phyloP scores from a whole-genome alignment of 2,797 vertebrate genomes.

The Rhadinocentrus ornatus region DNA sequence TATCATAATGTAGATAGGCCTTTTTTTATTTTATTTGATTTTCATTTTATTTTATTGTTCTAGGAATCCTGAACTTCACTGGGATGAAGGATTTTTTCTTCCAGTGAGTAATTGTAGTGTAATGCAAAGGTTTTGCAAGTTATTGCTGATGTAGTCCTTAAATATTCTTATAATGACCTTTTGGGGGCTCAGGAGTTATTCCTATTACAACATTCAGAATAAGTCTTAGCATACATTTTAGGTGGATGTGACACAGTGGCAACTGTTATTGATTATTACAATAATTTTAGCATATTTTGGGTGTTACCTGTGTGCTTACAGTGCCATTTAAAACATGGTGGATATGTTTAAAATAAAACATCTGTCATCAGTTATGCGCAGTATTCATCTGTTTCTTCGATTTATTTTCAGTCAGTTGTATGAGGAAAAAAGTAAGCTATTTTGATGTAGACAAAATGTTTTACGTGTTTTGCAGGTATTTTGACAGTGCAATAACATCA shows the following conservation, averaged over 20 bases:
- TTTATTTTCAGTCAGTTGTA: background rate
- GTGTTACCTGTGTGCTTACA: background rate
- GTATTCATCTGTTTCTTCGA: background rate
- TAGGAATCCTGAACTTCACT: no score
- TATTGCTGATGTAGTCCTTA: background rate
- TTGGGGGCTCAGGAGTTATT: background rate
- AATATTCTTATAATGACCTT: background rate
- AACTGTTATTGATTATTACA: background rate
- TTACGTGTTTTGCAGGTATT: conserved; percentile 1
- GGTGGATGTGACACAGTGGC: background rate
- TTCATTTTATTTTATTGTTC: no score
- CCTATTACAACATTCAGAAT: background rate
- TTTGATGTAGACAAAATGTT: conserved; percentile 22
- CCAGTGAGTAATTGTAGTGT: background rate
- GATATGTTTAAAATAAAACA: background rate
- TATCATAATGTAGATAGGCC: no score
- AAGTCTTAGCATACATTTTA: background rate
- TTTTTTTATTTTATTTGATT: no score
- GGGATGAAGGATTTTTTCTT: no score
- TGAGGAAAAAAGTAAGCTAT: conserved; percentile 15
- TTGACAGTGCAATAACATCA: conserved; percentile 6
- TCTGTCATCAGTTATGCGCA: background rate
- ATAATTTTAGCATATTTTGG: conserved; percentile 3
- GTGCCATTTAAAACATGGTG: background rate
- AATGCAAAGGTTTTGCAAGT: background rate